Percentiles rank a stretch among this genome's conserved stretches.
phyloP scores from a whole-genome alignment of 1,140 invertebrate species.

The Bombus impatiens region DNA sequence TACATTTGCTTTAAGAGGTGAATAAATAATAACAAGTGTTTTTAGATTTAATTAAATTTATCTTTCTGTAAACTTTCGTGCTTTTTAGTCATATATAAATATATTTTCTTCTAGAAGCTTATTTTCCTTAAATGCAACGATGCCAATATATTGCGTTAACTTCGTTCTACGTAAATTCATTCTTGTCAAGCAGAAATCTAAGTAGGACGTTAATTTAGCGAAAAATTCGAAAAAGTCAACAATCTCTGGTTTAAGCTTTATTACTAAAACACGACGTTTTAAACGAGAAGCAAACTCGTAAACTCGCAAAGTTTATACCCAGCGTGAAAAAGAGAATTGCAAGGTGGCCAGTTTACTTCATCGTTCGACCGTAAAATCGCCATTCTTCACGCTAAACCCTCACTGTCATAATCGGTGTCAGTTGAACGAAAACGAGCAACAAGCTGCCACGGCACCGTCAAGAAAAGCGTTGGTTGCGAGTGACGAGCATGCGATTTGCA shows the following conservation, averaged over 20 bases:
- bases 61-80: too few relatives aligned
- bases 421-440: neutral
- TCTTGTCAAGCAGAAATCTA: too few relatives aligned
- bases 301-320: neutral
- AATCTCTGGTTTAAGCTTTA: neutral
- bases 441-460: neutral
- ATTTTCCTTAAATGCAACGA: too few relatives aligned
- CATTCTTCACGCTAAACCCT: neutral
- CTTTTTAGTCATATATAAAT: too few relatives aligned
- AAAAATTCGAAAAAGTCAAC: too few relatives aligned
- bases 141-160: too few relatives aligned
- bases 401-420: slow-evolving; percentile 5
- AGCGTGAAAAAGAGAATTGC: neutral
- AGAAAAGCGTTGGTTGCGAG: neutral
- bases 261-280: neutral
- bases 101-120: too few relatives aligned
- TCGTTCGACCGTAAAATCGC: neutral
- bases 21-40: too few relatives aligned
- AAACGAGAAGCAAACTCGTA: neutral
- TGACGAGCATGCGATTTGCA: slow-evolving; percentile 32
- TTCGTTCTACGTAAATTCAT: too few relatives aligned
- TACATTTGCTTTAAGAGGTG: too few relatives aligned
- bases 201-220: too few relatives aligned
- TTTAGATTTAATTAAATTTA: too few relatives aligned
- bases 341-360: neutral